Evolutionary conservation across 2,888 invertebrate genomes (phyloP), one percentile per base, ranked within the genome.

Genomic region (Ennomos quercinarius): DNA sequence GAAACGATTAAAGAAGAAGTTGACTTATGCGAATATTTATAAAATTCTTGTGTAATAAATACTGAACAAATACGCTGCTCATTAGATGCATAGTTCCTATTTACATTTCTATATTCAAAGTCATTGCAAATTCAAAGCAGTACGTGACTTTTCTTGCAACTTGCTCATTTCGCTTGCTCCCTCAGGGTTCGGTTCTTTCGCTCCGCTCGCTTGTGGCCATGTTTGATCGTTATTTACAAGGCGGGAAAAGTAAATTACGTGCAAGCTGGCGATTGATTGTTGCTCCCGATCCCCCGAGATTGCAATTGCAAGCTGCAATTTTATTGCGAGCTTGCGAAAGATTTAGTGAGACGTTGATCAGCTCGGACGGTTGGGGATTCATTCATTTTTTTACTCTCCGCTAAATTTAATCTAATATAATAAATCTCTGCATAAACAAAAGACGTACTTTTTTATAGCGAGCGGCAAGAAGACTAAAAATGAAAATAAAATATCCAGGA

Each of bases 191-290:
- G 27, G 6, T 27, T 27, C 27, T 27, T 27, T 43, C 12, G 51
- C 55, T 49, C n/a, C 49, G 53, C 45, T 45, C 45, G 54, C 49
- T 55, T 38, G 13, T 45, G 68, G 69, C 76, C 72, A 74, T 76
- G 80, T 77, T 78, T 80, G 78, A 77, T 77, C 77, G 78, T 82
- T 85, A 83, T 85, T 86, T 86, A 84, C 83, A 79, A 84, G 84
- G 80, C 81, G 82, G 80, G 78, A 81, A 81, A 84, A 86, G 82
- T 84, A 87, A 87, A 87, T 86, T 84, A 86, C 84, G 73, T 70
- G 68, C 74, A 70, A 78, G 80, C 78, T 70, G 69, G 72, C 77
- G 84, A 86, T 86, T 87, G 87, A 89, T 87, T 86, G 84, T 82
- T 76, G 69, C 67, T 53, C 73, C 73, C 73, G 37, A 78, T 78